Evolutionary conservation across 2,797 vertebrate species (phyloP), one percentile per base, ranked within the genome.

Genomic region (Acanthopagrus latus): DNA sequence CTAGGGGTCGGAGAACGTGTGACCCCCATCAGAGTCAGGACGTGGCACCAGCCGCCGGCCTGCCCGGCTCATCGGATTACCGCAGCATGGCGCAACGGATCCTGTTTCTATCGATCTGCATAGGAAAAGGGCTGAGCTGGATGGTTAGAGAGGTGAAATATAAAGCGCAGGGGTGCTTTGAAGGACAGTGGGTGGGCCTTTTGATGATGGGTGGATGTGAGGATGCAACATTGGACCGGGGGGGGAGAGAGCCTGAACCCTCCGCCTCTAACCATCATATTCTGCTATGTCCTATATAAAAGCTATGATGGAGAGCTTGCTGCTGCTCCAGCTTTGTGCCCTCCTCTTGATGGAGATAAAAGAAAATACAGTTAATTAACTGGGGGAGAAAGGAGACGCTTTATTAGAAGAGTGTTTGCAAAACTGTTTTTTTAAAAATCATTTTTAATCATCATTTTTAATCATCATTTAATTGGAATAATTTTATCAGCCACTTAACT

Each of bases 41-140:
- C 82, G 63, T 88, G 86, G 90, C 93, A 93, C 89, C 91, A 93
- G 88, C 78, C 80, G 77, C 82, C 67, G 67, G 83, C 82, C 89
- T 82, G 81, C 84, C 84, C 82, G 44, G 55, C 80, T 93, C 87
- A 83, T 96, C 93, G 55, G 78, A 88, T 94, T 95, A 91, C 93
- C 88, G 76, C 83, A 81, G 79, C 88, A 89, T 86, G 82, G 88
- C 88, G 91, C 83, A 73, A 44, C 46, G 77, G 93, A 95, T 96
- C 94, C 91, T 85, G 81, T 96, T 94, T 94, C 92, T 87, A 96
- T 95, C 92, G 94, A 96, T 95, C 93, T 80, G 83, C 84, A 93
- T 83, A 91, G 92, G 94, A 95, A 95, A 93, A 90, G 88, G 83
- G 90, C 89, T 93, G 93, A 91, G 91, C 92, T 94, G 88, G 91